Evolutionary conservation across 2,113 vertebrate genomes (phyloP).

Genomic region (Nansenia antarctica): DNA sequence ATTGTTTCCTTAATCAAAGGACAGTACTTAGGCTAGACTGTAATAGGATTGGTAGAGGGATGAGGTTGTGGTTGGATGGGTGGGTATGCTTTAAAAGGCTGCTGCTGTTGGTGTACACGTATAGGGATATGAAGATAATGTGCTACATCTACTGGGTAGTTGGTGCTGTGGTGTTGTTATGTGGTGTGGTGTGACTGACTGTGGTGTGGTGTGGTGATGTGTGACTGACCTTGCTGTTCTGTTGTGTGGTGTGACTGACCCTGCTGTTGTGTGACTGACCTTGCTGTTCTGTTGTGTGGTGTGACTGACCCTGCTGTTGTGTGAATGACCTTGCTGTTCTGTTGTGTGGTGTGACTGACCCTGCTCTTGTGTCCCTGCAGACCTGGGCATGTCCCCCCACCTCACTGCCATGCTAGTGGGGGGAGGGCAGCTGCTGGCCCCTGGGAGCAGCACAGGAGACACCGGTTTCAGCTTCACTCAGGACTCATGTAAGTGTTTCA

Average conservation of each 20-base stretch:
- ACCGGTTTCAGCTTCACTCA: constrained; percentile 97
- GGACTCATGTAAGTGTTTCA: constrained; percentile 85
- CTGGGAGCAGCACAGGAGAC: constrained; percentile 94
- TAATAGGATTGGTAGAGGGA: too few relatives aligned
- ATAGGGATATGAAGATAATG: too few relatives aligned
- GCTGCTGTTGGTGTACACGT: too few relatives aligned
- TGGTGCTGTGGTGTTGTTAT: not conserved
- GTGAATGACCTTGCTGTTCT: not conserved
- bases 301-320: not conserved
- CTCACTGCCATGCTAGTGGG: constrained; percentile 92
- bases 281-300: not conserved
- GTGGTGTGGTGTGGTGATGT: not conserved
- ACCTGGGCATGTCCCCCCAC: constrained; percentile 96
- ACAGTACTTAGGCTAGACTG: too few relatives aligned
- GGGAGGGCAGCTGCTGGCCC: constrained; percentile 83
- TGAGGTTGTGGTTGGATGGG: not conserved
- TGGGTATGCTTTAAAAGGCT: not conserved
- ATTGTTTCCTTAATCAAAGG: too few relatives aligned
- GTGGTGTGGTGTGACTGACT: not conserved
- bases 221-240: not conserved
- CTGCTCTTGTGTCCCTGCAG: constrained; percentile 69
- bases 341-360: not conserved
- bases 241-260: not conserved
- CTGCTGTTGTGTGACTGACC: too few relatives aligned
- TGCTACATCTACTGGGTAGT: too few relatives aligned